Conservation (phyloP, 2,113 vertebrate species). For the Tachuris rubrigastra region DNA sequence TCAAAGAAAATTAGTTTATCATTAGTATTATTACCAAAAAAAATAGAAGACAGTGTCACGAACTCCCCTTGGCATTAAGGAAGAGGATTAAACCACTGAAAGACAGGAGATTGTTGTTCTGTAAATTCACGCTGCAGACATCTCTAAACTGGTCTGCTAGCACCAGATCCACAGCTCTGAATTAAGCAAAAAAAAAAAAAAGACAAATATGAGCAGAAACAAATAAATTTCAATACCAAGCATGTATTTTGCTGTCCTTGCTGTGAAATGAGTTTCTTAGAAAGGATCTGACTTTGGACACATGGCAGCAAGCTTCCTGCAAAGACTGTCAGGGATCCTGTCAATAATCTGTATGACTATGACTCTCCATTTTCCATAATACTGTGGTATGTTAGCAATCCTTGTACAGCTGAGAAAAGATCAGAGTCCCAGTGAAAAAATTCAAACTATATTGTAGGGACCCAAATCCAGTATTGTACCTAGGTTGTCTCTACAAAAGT, state of each 20-base stretch:
- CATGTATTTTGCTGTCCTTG: background rate
- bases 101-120: constrained; percentile 84
- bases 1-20: background rate
- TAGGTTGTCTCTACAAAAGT: background rate
- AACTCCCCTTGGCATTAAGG: constrained; percentile 79
- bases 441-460: background rate
- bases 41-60: background rate
- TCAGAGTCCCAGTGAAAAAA: background rate
- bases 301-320: background rate
- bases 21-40: background rate
- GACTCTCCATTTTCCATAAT: background rate
- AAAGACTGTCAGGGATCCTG: background rate
- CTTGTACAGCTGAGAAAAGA: background rate
- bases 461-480: background rate
- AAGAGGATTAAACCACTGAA: constrained; percentile 86
- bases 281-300: background rate
- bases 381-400: background rate
- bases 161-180: constrained; percentile 78
- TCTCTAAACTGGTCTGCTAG: constrained; percentile 78
- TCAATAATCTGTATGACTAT: background rate
- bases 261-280: background rate
- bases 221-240: rapidly evolving
- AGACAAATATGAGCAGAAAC: background rate
- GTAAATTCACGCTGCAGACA: constrained; percentile 78
- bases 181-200: background rate